Percentiles rank a stretch among this genome's conserved stretches.
phyloP scores from a whole-genome alignment of 2,797 vertebrate genomes.

The Bucorvus abyssinicus region DNA sequence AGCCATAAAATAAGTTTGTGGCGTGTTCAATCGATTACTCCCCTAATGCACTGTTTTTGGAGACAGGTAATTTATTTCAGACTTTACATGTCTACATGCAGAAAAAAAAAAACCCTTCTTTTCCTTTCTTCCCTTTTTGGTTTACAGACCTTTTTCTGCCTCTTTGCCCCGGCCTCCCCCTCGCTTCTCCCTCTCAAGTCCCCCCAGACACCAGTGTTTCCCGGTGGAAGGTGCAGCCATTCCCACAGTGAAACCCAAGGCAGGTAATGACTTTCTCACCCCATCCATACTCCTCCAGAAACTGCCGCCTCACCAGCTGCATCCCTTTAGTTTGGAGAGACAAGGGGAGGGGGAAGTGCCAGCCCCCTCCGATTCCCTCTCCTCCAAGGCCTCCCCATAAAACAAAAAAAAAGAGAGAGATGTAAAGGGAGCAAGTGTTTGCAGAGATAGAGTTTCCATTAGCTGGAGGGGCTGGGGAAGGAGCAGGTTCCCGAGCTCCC shows the following conservation, averaged over 20 bases:
- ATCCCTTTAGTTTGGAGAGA: conserved; percentile 57
- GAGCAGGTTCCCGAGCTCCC: neutral
- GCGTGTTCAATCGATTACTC: conserved; percentile 75
- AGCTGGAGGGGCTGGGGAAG: neutral
- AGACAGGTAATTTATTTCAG: conserved; percentile 79
- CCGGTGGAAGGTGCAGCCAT: conserved; percentile 45
- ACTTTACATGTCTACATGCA: conserved; percentile 16
- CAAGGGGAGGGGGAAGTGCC: conserved; percentile 33
- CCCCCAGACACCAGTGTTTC: conserved; percentile 2
- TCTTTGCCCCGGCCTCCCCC: neutral
- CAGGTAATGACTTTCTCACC: conserved; percentile 74
- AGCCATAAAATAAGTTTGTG: conserved; percentile 56
- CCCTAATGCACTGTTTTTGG: conserved; percentile 44
- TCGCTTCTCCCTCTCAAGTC: neutral
- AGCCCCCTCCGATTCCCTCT: neutral
- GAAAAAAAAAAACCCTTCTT: neutral
- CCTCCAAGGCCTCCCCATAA: conserved; percentile 47
- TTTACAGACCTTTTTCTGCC: neutral
- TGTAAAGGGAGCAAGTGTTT: conserved; percentile 64
- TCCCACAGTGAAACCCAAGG: conserved; percentile 68
- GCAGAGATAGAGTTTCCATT: conserved; percentile 58
- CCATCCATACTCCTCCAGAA: conserved; percentile 66
- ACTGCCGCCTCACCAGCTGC: conserved; percentile 66
- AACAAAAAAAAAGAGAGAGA: neutral
- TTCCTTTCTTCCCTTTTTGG: neutral